These are phyloP conservation scores for Sebastes aleutianus DNA, from an alignment of 2,797 vertebrate species.

Conservation along the genomic window DNA sequence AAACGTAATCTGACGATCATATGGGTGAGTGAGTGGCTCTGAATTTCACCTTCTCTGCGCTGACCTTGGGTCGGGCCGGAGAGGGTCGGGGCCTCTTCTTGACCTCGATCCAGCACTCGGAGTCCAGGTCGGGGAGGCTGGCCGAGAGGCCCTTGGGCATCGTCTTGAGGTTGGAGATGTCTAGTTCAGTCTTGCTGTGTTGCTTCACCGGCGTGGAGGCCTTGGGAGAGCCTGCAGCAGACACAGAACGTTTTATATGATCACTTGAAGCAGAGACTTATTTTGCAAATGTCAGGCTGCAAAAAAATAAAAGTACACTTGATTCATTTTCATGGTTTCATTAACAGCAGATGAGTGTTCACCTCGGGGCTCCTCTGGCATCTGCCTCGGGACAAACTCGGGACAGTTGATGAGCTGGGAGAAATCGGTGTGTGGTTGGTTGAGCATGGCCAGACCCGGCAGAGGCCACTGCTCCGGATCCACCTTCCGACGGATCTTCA, in stretches of 20 bases:
- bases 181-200: slow-evolving; percentile 82
- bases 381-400: slow-evolving; percentile 92
- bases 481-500: slow-evolving; percentile 94
- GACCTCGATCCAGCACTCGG: slow-evolving; percentile 98
- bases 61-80: slow-evolving; percentile 90
- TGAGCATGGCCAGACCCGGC: slow-evolving; percentile 85
- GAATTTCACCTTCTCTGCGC: slow-evolving; percentile 45
- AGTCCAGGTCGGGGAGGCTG: slow-evolving; percentile 96
- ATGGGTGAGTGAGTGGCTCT: not conserved
- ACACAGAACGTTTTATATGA: not conserved
- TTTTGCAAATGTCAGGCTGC: not conserved
- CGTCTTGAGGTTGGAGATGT: slow-evolving; percentile 92
- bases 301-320: not conserved
- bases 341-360: not conserved
- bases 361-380: slow-evolving; percentile 81
- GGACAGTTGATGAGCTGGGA: slow-evolving; percentile 97
- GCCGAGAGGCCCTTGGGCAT: slow-evolving; percentile 97
- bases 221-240: slow-evolving; percentile 85
- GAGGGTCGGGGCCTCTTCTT: slow-evolving; percentile 96
- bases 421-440: slow-evolving; percentile 93
- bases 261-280: not conserved
- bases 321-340: not conserved
- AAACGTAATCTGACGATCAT: not conserved
- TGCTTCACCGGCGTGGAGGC: slow-evolving; percentile 79
- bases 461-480: slow-evolving; percentile 96